Percentiles rank a stretch among this genome's conserved stretches.
These are phyloP conservation scores for Eugnorisma glareosa DNA, from an alignment of 2,888 invertebrate genomes.

Conservation along the genomic window DNA sequence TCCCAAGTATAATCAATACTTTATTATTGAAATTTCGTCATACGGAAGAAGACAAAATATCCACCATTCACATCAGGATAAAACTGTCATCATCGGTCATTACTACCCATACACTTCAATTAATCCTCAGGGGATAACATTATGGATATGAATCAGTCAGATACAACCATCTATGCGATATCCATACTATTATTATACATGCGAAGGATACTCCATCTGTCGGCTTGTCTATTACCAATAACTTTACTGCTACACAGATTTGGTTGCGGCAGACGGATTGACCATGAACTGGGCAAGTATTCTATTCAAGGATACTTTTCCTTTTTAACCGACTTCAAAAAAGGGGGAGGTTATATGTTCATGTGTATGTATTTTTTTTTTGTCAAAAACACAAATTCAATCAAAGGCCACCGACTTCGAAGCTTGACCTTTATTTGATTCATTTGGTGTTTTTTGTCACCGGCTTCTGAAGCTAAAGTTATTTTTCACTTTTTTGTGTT, in stretches of 20 bases:
- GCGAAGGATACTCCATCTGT: neutral
- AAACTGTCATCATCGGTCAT: slow-evolving; percentile 42
- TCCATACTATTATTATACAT: neutral
- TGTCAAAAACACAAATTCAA: no score
- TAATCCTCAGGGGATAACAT: slow-evolving; percentile 34
- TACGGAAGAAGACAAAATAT: neutral
- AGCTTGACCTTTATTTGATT: no score
- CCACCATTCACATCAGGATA: slow-evolving; percentile 2
- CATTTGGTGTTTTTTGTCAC: no score
- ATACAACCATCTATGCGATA: slow-evolving; percentile 18
- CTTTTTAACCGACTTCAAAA: no score
- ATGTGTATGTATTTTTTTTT: no score
- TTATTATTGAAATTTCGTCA: neutral
- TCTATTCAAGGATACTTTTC: neutral
- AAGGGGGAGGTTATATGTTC: no score
- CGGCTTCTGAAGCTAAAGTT: no score
- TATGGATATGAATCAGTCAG: slow-evolving; percentile 38
- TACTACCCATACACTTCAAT: slow-evolving; percentile 17
- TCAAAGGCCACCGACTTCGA: no score
- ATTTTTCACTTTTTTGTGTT: no score
- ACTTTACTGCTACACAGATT: neutral
- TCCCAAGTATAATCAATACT: neutral
- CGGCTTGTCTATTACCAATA: neutral
- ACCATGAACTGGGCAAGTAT: neutral
- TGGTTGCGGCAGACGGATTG: neutral